phyloP scores from a whole-genome alignment of 2,888 invertebrate genomes.

The Epirrhoe alternata region DNA sequence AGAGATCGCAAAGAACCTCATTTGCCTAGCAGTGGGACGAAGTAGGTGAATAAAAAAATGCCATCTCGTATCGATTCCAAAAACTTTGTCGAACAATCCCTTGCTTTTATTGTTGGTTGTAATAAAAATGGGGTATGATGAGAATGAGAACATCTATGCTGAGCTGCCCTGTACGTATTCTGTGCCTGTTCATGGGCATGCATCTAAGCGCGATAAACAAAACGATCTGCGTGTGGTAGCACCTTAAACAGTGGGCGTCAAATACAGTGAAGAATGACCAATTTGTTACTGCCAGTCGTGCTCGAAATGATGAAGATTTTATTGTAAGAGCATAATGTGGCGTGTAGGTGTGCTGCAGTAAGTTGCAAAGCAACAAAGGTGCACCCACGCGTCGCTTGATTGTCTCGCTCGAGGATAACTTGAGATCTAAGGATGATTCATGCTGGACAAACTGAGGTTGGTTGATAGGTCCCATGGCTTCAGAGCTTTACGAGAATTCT shows the following conservation, averaged over 20 bases:
- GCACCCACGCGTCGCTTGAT: conserved; percentile 65
- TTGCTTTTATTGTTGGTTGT: no score
- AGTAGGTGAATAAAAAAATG: no score
- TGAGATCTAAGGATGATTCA: conserved; percentile 52
- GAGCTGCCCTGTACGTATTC: background rate
- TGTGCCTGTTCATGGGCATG: no score
- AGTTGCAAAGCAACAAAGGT: conserved; percentile 69
- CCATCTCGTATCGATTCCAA: no score
- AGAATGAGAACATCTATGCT: background rate
- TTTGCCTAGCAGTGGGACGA: no score
- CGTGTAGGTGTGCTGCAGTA: conserved; percentile 67
- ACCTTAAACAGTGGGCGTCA: conserved; percentile 63
- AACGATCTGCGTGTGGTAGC: conserved; percentile 39
- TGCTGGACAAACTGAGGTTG: conserved; percentile 39
- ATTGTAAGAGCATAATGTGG: conserved; percentile 69
- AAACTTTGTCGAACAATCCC: no score
- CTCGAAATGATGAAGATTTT: conserved; percentile 74
- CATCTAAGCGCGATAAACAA: conserved; percentile 27
- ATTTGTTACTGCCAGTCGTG: conserved; percentile 73
- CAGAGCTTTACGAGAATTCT: background rate
- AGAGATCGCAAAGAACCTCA: no score
- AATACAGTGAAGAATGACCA: conserved; percentile 70
- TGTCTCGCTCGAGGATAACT: conserved; percentile 62
- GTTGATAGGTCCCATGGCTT: background rate
- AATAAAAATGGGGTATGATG: no score